Base-by-base conservation (phyloP, 2,113 vertebrate species). In the Platichthys stellatus region DNA sequence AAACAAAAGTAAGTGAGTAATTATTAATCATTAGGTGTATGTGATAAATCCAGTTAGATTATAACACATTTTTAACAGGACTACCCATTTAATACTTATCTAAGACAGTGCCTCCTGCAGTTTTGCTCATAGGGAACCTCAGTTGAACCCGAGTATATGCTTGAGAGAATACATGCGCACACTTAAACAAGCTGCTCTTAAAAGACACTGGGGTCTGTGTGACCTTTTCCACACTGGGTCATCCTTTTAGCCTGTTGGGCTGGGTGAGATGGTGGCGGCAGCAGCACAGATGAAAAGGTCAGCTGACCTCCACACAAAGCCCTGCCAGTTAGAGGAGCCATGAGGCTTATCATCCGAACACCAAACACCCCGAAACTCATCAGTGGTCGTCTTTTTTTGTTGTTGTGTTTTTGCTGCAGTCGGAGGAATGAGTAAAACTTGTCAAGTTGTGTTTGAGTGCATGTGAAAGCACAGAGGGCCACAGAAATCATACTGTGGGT, bases 251-350 rank as follows among this genome's bases (percentile, higher is more conserved):
- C 69, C 47, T 54, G 73, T 73, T 1, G 45, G 65, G 56, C 70
- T 65, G 78, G 79, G 80, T 78, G 80, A 84, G 85, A 80, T 23
- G 21, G 83, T 79, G 61, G 72, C 74, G 83, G 82, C 83, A 84
- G 85, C 67, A 68, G 67, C 35, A 38, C 35, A 86, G 80, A 90
- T 92, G 83, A 92, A 93, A 90, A 90, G 89, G 83, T 81, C 51
- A 87, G 77, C 75, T 89, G 88, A 91, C 85, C 83, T 81, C 88
- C 63, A 86, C 86, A 91, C 85, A 90, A 92, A 90, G 74, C 64
- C 66, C 77, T 66, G 79, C 85, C 43, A 81, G 87, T 81, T 57
- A 74, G 69, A 86, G 78, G 72, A 85, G 85, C 15, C 77, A 77
- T 20, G n/a, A 76, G 69, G 79, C 75, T 85, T 63, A 85, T 83